Conservation (phyloP, 2,888 invertebrate species). For the Gymnocheta viridis region DNA sequence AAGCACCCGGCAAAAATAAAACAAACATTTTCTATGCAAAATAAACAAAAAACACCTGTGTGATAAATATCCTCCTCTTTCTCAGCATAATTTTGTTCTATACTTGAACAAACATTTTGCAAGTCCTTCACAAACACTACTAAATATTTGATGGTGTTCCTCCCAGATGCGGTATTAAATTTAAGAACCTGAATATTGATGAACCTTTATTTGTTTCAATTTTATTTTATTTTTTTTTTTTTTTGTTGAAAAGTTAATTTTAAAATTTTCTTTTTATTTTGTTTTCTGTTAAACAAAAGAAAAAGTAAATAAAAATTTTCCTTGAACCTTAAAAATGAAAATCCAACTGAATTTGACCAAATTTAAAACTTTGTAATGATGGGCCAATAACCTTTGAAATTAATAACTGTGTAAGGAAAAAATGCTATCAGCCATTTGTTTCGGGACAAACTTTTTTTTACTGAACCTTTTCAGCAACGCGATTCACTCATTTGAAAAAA, state of each 20-base stretch:
- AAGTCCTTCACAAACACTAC: constrained; percentile 21
- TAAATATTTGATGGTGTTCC: not conserved
- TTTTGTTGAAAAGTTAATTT: constrained; percentile 41
- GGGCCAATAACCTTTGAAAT: constrained; percentile 9
- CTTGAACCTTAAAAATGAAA: constrained; percentile 27
- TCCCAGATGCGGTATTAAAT: not conserved
- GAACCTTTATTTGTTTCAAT: constrained; percentile 34
- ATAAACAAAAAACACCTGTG: constrained; percentile 67
- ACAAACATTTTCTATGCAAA: constrained; percentile 24
- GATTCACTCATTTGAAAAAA: too few species aligned
- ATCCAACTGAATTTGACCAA: not conserved
- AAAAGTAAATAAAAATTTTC: constrained; percentile 8
- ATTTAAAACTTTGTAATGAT: constrained; percentile 13
- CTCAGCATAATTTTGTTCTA: not conserved
- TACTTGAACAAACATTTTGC: constrained; percentile 25
- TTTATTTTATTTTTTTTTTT: too few species aligned
- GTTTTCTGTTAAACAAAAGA: not conserved
- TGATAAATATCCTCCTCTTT: constrained; percentile 5
- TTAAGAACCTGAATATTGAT: constrained; percentile 38
- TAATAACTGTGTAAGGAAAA: not conserved
- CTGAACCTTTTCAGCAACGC: too few species aligned
- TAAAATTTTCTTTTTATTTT: constrained; percentile 2
- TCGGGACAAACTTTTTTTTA: not conserved
- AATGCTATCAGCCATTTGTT: not conserved
- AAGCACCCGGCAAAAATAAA: not conserved